Percentiles rank a stretch among this genome's conserved stretches.
These are phyloP conservation scores for Petrocephalus sullivani DNA, from an alignment of 2,797 vertebrate genomes.

Conservation along the genomic window DNA sequence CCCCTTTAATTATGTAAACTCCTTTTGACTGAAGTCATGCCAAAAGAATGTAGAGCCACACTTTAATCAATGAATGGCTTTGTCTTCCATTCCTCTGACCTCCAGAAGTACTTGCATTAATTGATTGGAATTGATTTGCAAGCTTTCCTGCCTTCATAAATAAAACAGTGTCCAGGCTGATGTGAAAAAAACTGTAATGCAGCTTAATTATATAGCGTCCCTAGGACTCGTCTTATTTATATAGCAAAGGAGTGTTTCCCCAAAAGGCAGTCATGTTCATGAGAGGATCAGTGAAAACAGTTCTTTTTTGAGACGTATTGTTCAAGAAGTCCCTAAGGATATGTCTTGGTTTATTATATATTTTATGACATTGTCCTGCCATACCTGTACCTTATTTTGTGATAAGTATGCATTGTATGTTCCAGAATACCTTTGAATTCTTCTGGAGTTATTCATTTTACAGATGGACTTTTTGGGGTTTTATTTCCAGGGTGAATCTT, in stretches of 20 bases:
- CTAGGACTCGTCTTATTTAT: slow-evolving; percentile 38
- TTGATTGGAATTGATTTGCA: slow-evolving; percentile 63
- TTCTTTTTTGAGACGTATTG: background rate
- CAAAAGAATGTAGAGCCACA: slow-evolving; percentile 27
- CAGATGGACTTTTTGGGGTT: background rate
- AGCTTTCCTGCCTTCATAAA: slow-evolving; percentile 48
- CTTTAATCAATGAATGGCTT: slow-evolving; percentile 52
- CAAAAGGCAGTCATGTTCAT: background rate
- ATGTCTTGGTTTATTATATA: background rate
- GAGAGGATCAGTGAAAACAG: background rate
- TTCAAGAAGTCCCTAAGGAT: background rate
- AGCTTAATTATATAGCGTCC: slow-evolving; percentile 41
- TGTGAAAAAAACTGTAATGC: slow-evolving; percentile 43
- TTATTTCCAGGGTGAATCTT: background rate
- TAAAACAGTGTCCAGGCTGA: slow-evolving; percentile 37
- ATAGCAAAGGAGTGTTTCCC: background rate
- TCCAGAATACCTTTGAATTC: background rate
- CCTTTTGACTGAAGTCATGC: slow-evolving; percentile 20
- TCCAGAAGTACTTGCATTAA: slow-evolving; percentile 60
- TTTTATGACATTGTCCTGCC: background rate
- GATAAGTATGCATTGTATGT: background rate
- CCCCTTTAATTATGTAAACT: slow-evolving; percentile 12
- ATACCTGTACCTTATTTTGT: background rate
- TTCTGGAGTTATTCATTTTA: background rate
- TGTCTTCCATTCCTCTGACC: slow-evolving; percentile 52